Percentiles rank a stretch among this genome's conserved stretches.
Conservation (phyloP, 1,140 invertebrate genomes). For the Euura lappo region DNA sequence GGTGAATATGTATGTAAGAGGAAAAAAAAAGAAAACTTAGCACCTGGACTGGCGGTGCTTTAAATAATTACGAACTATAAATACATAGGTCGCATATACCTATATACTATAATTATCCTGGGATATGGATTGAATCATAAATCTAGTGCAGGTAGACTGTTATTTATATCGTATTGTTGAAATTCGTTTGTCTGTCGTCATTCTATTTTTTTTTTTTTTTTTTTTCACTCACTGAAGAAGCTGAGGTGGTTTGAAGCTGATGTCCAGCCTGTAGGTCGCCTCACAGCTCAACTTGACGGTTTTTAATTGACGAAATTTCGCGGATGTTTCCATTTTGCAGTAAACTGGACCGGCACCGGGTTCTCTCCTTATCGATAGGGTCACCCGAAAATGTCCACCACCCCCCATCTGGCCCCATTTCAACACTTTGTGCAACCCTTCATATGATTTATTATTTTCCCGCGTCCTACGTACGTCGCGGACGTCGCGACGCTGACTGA, state of each 20-base stretch:
- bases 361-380: conserved; percentile 57
- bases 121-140: not conserved
- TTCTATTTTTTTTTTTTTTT: too few relatives aligned
- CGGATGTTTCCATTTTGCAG: conserved; percentile 62
- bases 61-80: not conserved
- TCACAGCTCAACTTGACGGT: conserved; percentile 62
- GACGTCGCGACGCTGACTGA: conserved; percentile 43
- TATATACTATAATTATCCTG: not conserved
- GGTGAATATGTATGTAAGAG: not conserved
- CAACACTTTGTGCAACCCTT: conserved; percentile 18
- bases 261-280: conserved; percentile 58
- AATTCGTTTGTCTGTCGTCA: too few relatives aligned
- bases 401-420: conserved; percentile 52
- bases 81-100: too few relatives aligned
- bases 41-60: not conserved
- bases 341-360: conserved; percentile 57
- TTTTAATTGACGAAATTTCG: conserved; percentile 57
- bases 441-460: not conserved
- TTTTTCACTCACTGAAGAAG: conserved; percentile 55
- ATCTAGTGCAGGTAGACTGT: not conserved
- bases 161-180: too few relatives aligned
- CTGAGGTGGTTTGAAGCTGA: conserved; percentile 63
- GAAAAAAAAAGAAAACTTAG: conserved; percentile 1
- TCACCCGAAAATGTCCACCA: conserved; percentile 59
- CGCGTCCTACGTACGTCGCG: conserved; percentile 29